Percentiles rank a stretch among this genome's conserved stretches.
phyloP scores from a whole-genome alignment of 1,140 invertebrate genomes.

The Papilio polyxenes region DNA sequence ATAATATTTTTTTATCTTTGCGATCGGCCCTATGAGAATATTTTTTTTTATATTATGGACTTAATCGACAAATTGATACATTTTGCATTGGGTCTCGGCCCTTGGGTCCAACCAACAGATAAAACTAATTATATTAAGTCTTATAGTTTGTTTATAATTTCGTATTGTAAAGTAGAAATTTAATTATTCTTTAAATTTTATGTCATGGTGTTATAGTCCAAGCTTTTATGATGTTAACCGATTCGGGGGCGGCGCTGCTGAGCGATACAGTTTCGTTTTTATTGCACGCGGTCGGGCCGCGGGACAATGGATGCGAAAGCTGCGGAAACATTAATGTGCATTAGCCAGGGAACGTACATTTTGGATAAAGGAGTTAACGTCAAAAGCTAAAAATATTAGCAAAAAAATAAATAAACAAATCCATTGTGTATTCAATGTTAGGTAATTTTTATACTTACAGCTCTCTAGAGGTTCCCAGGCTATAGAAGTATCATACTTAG shows the following conservation, averaged over 20 bases:
- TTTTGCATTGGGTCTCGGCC: too few relatives aligned
- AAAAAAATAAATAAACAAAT: not conserved
- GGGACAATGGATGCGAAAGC: conserved; percentile 8
- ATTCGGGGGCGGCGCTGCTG: not conserved
- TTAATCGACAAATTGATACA: too few relatives aligned
- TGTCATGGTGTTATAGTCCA: not conserved
- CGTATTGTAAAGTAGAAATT: not conserved
- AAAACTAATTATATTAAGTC: too few relatives aligned
- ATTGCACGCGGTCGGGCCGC: not conserved
- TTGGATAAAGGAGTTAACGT: conserved; percentile 17
- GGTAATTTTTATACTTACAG: too few relatives aligned
- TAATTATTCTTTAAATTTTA: not conserved
- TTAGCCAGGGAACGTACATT: not conserved
- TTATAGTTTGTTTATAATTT: not conserved
- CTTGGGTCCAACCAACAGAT: too few relatives aligned
- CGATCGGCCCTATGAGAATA: too few relatives aligned
- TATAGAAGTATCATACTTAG: too few relatives aligned
- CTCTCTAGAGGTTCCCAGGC: too few relatives aligned
- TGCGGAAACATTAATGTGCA: conserved; percentile 16
- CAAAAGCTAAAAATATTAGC: not conserved
- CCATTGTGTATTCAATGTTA: not conserved
- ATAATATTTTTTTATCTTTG: too few relatives aligned
- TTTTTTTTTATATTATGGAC: too few relatives aligned
- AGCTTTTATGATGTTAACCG: not conserved
- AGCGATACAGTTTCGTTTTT: conserved; percentile 5